Evolutionary conservation across 1,140 invertebrate species (phyloP), one percentile per base, ranked within the genome.

Genomic region (Pseudomyrmex sp.): DNA sequence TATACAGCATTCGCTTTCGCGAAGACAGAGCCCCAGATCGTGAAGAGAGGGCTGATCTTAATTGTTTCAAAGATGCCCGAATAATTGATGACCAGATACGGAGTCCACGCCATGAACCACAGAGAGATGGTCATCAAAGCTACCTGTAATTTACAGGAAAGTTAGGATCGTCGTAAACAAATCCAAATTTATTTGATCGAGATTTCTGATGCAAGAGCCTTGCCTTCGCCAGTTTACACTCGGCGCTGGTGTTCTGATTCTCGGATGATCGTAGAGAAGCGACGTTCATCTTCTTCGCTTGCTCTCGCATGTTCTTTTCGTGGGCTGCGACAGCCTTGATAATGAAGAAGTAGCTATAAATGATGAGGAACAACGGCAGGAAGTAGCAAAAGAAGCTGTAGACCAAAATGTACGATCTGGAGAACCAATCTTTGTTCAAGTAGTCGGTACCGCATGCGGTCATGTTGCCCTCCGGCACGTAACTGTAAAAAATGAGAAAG

Each of bases 381-480:
- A 96, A 97, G 90, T 97, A 97, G 5, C 96, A 96, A 84, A 96
- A 97, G 18, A 96, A 83, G n/a, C 95, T 95, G 88, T 97, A 97
- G 3, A 96, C 94, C 10, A 97, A 84, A 84, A 97, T 95, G 92
- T 97, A 97, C 69, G 96, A 97, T 69, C 94, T 94, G 87, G 95
- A 96, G 12, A 95, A 75, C 95, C 95, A 96, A 69, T 96, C 96
- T 89, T 96, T 95, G 69, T 93, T 95, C 58, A 98, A 93, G 91
- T 98, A 98, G 91, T 98, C 97, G 75, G 97, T 97, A 35, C 97
- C 97, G 90, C 97, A 98, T 20, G 97, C 96, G 26, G 97, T 98
- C 95, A 98, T 96, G 90, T 98, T 98, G 66, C 97, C 97, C 94
- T 98, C 97, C n/a, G 97, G 97, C 61, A 98, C 97, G 93, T 98